These are phyloP conservation scores for Macquaria ambigua DNA, from an alignment of 2,113 vertebrate genomes.

Conservation along the genomic window DNA sequence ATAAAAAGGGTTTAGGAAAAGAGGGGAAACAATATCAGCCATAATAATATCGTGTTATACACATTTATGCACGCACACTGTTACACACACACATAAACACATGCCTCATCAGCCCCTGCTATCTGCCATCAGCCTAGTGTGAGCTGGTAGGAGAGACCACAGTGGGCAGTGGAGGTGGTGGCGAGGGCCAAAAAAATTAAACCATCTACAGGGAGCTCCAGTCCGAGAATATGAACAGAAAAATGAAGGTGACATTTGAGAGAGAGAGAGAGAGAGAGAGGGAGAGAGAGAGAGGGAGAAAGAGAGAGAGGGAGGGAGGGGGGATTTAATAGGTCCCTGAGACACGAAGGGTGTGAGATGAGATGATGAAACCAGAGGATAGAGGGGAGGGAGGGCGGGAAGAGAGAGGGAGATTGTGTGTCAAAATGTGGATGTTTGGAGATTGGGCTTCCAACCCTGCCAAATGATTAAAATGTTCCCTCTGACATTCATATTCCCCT, in stretches of 20 bases:
- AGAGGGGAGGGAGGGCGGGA: slow-evolving; percentile 72
- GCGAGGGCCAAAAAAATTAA: slow-evolving; percentile 71
- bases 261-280: slow-evolving; percentile 41
- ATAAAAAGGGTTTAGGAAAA: slow-evolving; percentile 55
- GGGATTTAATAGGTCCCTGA: slow-evolving; percentile 85
- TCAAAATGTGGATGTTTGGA: slow-evolving; percentile 86
- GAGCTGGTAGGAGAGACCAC: slow-evolving; percentile 35
- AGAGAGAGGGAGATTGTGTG: slow-evolving; percentile 82
- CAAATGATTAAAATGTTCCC: slow-evolving; percentile 86
- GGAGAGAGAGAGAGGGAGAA: slow-evolving; percentile 79
- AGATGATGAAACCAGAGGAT: slow-evolving; percentile 83
- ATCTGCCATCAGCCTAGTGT: slow-evolving; percentile 30
- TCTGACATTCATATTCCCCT: slow-evolving; percentile 84
- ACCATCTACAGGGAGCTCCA: slow-evolving; percentile 71
- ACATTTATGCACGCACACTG: slow-evolving; percentile 38
- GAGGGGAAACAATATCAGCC: slow-evolving; percentile 39
- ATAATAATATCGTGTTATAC: slow-evolving; percentile 46
- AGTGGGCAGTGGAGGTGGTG: slow-evolving; percentile 44
- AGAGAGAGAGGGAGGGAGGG: slow-evolving; percentile 79
- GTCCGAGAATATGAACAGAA: slow-evolving; percentile 79
- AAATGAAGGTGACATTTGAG: slow-evolving; percentile 85
- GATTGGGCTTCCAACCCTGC: slow-evolving; percentile 84
- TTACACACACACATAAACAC: slow-evolving; percentile 35
- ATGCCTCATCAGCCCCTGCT: slow-evolving; percentile 36
- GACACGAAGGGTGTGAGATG: slow-evolving; percentile 84